Base-by-base conservation (phyloP, 2,113 vertebrate genomes). In the Agelaius tricolor region DNA sequence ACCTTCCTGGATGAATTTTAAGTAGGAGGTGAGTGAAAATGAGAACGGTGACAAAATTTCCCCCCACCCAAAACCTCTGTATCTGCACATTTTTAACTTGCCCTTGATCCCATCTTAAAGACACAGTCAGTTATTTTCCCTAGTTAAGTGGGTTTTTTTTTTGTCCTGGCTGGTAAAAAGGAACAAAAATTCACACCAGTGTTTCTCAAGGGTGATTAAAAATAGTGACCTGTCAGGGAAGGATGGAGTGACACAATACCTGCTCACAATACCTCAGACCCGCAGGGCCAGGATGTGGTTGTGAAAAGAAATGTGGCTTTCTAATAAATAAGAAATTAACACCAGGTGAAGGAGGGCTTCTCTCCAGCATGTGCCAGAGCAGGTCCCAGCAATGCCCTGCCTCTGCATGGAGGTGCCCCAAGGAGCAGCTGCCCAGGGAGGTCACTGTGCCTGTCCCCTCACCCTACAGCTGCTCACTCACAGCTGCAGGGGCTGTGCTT, bases 21-120 rank as follows among this genome's bases (percentile, higher is more conserved):
- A 94, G 91, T 87, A 89, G 92, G 91, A 96, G 91, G 89, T 66
- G 66, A 96, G 87, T 83, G 87, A 96, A 94, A 94, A 96, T 49
- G 67, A 97, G 63, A 95, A 94, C 0, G 2, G 63, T 91, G 84
- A 94, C 84, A 79, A 76, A 67, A 82, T 35, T 73, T 27, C 2
- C 7, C 44, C 15, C 51, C 7, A 37, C 13, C 2, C 1, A 15
- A 67, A 67, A 66, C 44, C 47, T 81, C 79, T 77, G 30, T 67
- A n/a, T 96, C 77, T 74, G 78, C 51, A 88, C 91, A 88, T 85
- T 96, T 93, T 92, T 84, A 94, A 87, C 74, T 87, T 89, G 63
- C 41, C 16, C 43, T 18, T 94, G 94, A 92, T 80, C 77, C 47
- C 18, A 26, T 12, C 62, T 95, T 93, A 93, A 95, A 96, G 88